Evolutionary conservation across 2,888 invertebrate genomes (phyloP), one percentile per base, ranked within the genome.

Genomic region (Apodemia arnacis): DNA sequence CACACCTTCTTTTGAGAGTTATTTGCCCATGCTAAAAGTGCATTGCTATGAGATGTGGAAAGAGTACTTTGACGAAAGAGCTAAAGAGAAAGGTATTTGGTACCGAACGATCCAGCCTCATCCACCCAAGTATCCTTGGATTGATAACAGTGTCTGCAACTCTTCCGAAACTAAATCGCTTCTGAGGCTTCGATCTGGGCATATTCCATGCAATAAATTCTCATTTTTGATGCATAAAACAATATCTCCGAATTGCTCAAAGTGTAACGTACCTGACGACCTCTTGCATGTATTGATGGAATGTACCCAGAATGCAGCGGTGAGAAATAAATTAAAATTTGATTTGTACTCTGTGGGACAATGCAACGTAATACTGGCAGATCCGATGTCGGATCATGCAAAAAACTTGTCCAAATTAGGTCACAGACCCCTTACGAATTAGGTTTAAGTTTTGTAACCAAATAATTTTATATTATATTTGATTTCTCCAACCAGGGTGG

Each of bases 21-120:
- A 21, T 4, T 13, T 66, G 3, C 63, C 24, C 4, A 11, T 27
- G 24, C 24, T 24, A 24, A 66, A 24, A 24, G 24, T n/a, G 4
- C 63, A 66, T 24, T 66, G 24, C 24, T 66, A 66, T 66, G 63
- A 66, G 21, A 24, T 66, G 24, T 66, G 63, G 63, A 24, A 66
- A 4, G 63, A 66, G 11, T 66, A 66, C 24, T 66, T 66, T 66
- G 63, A 24, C 11, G 10, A 27, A 24, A 13, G 21, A 13, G 8
- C 63, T 4, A 24, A 13, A 66, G 8, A 24, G 24, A 66, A 24
- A 24, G 63, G 63, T 24, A 54, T 54, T n/a, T 54, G 54, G 54
- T 54, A 54, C 54, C 15, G 54, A 54, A 54, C 54, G 54, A 54
- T 63, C 21, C n/a, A 63, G 21, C n/a, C 59, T n/a, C 59, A 63